These are phyloP conservation scores for Ophion ventricosus DNA, from an alignment of 2,888 invertebrate species.

Conservation along the genomic window DNA sequence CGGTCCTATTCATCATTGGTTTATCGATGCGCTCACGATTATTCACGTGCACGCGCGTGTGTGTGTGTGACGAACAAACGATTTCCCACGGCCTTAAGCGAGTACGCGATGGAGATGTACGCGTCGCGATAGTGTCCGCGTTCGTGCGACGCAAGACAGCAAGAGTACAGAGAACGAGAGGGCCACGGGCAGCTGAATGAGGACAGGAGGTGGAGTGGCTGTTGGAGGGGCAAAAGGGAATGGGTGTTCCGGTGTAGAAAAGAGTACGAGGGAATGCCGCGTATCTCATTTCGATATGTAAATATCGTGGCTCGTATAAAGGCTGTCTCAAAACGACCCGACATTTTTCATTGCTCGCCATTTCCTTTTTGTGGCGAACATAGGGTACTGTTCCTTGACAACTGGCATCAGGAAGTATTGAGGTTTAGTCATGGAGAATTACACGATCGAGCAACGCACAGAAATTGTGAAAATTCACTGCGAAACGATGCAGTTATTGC, in stretches of 20 bases:
- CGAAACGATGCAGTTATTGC: too few relatives aligned
- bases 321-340: too few relatives aligned
- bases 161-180: not conserved
- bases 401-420: too few relatives aligned
- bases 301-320: constrained; percentile 58
- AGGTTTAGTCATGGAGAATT: too few relatives aligned
- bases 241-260: not conserved
- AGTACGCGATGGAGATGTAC: constrained; percentile 64
- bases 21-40: not conserved
- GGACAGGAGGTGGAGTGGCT: not conserved
- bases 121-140: constrained; percentile 53
- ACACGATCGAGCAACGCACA: too few relatives aligned
- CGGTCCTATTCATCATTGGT: not conserved
- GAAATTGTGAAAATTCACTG: too few relatives aligned
- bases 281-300: constrained; percentile 70
- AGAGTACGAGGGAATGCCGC: constrained; percentile 61
- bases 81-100: constrained; percentile 67
- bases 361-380: too few relatives aligned
- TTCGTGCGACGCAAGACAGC: constrained; percentile 28
- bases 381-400: too few relatives aligned
- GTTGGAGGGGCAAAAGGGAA: too few relatives aligned
- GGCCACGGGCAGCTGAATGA: not conserved
- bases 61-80: constrained; percentile 41
- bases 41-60: constrained; percentile 3
- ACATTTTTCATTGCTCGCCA: too few relatives aligned